Conservation (phyloP, 2,113 vertebrate species). For the Anthoscopus minutus region DNA sequence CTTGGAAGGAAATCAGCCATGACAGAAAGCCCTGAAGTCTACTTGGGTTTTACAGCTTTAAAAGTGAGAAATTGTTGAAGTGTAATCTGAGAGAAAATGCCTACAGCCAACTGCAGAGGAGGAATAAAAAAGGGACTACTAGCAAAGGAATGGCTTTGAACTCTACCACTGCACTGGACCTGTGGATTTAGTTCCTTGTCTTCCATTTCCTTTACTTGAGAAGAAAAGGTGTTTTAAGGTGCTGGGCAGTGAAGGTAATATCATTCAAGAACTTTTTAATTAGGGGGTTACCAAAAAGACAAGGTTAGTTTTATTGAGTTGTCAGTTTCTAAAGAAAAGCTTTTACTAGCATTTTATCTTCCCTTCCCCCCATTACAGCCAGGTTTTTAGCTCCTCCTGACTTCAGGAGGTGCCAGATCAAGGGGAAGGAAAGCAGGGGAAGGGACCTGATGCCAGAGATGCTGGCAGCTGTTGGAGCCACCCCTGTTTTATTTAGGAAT, state of each 20-base stretch:
- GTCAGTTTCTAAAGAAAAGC: not conserved
- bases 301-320: not conserved
- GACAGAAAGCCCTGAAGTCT: not conserved
- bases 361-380: not conserved
- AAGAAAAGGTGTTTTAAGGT: not conserved
- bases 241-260: not conserved
- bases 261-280: not conserved
- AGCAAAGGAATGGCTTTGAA: not conserved
- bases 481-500: not conserved
- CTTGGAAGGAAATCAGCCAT: not conserved
- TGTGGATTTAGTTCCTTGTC: not conserved
- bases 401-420: not conserved
- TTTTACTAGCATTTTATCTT: not conserved
- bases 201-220: not conserved
- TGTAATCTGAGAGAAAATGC: constrained; percentile 8
- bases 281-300: not conserved
- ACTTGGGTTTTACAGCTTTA: not conserved
- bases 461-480: not conserved
- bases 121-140: not conserved
- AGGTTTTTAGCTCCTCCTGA: not conserved
- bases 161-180: not conserved
- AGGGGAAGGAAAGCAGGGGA: not conserved
- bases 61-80: not conserved
- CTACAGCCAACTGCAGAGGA: not conserved
- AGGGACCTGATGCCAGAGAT: not conserved